A percentile compares a stretch with the other conserved stretches of the same genome.
phyloP scores from a whole-genome alignment of 1,140 invertebrate genomes.

The Drosophila saltans region DNA sequence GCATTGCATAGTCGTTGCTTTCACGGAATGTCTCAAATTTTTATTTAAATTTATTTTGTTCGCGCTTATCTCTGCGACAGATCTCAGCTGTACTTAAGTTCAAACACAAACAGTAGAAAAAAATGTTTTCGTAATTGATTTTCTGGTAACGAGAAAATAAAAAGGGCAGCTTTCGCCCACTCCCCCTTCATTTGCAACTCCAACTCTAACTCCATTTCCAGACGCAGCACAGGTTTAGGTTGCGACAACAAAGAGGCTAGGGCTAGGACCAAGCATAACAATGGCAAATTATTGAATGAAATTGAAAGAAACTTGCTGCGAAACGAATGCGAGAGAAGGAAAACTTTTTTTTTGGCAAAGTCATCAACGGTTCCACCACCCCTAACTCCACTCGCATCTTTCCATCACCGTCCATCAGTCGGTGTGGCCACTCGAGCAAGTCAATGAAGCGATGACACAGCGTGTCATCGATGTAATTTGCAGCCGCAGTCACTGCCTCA shows the following conservation, averaged over 20 bases:
- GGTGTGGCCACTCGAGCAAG: slow-evolving; percentile 40
- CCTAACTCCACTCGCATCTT: neutral
- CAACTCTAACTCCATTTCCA: neutral
- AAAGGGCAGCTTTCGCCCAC: slow-evolving; percentile 18
- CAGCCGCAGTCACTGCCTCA: slow-evolving; percentile 28
- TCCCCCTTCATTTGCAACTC: neutral
- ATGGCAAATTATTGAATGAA: slow-evolving; percentile 38
- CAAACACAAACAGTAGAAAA: slow-evolving; percentile 3
- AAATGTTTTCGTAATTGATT: slow-evolving; percentile 37
- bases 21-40: slow-evolving; percentile 1
- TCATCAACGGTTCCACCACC: slow-evolving; percentile 14
- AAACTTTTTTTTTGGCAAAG: slow-evolving; percentile 31
- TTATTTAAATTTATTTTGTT: slow-evolving; percentile 31
- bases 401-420: slow-evolving; percentile 5
- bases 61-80: slow-evolving; percentile 9
- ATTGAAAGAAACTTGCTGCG: slow-evolving; percentile 12
- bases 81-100: slow-evolving; percentile 23
- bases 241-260: slow-evolving; percentile 18
- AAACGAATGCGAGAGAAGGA: slow-evolving; percentile 22
- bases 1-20: slow-evolving; percentile 4
- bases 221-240: slow-evolving; percentile 4
- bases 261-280: slow-evolving; percentile 26
- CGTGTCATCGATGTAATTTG: slow-evolving; percentile 74
- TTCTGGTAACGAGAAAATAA: slow-evolving; percentile 31
- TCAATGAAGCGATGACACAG: slow-evolving; percentile 71